Conservation (phyloP, 2,797 vertebrate species). For the Denticeps clupeoides region DNA sequence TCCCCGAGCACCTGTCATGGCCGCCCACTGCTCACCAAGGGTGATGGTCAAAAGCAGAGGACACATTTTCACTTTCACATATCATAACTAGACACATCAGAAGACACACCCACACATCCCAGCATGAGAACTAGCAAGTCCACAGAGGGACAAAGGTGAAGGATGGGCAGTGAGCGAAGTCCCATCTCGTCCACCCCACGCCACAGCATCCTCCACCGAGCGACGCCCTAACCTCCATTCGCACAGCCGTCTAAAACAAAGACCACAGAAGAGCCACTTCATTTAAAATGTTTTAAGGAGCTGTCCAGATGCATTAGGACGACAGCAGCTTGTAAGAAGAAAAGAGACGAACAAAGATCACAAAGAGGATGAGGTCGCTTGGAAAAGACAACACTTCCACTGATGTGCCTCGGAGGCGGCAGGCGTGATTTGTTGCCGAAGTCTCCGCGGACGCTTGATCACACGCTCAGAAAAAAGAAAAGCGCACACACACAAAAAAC, state of each 20-base stretch:
- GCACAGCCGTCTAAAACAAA: no score
- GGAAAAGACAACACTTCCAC: no score
- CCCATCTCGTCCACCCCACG: background rate
- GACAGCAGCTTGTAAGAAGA: background rate
- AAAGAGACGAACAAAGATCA: no score
- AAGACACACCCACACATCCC: slow-evolving; percentile 3
- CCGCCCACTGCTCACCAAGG: no score
- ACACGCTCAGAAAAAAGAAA: slow-evolving; percentile 38
- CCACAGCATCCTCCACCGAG: slow-evolving; percentile 1
- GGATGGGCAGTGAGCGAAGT: slow-evolving; percentile 40
- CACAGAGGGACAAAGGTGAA: slow-evolving; percentile 54
- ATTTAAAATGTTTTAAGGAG: no score
- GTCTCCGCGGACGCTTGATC: slow-evolving; percentile 43
- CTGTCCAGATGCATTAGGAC: no score
- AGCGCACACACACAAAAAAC: no score
- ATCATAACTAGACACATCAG: background rate
- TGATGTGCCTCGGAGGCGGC: slow-evolving; percentile 46
- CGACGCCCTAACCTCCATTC: background rate
- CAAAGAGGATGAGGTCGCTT: no score
- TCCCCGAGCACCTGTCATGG: no score
- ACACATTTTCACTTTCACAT: background rate
- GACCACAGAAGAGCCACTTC: no score
- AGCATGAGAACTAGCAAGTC: slow-evolving; percentile 28
- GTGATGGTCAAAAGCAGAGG: no score
- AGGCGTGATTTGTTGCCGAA: slow-evolving; percentile 33